Conservation (phyloP, 2,888 invertebrate species). For the Diaperis boleti region DNA sequence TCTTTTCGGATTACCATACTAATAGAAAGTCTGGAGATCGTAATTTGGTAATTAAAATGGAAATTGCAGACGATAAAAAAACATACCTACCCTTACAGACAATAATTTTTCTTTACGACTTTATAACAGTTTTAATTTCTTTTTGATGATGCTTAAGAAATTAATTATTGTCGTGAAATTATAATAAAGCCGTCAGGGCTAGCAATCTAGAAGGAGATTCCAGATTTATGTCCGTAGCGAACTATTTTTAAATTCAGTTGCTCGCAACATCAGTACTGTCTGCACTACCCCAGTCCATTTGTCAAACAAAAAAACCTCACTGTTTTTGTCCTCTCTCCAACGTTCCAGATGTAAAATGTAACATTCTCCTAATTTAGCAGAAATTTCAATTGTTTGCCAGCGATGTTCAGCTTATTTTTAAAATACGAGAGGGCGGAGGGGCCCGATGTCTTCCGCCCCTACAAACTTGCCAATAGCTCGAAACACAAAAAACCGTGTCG, state of each 20-base stretch:
- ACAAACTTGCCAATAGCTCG: constrained; percentile 40
- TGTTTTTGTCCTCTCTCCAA: constrained; percentile 53
- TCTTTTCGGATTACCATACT: constrained; percentile 51
- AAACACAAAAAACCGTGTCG: constrained; percentile 22
- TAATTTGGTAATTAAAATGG: constrained; percentile 59
- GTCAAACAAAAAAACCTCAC: constrained; percentile 53
- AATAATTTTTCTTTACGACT: constrained; percentile 59
- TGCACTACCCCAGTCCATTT: constrained; percentile 56
- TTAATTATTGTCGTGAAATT: constrained; percentile 54
- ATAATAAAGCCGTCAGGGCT: constrained; percentile 48
- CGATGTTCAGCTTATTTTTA: constrained; percentile 45
- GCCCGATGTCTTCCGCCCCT: constrained; percentile 30
- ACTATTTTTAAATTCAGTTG: constrained; percentile 58
- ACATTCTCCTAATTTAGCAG: constrained; percentile 59
- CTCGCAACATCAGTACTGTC: constrained; percentile 45
- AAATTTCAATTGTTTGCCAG: constrained; percentile 52
- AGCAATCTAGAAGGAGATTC: constrained; percentile 48
- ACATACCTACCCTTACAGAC: constrained; percentile 54
- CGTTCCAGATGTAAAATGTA: constrained; percentile 59
- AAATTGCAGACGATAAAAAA: constrained; percentile 56
- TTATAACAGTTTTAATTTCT: constrained; percentile 59
- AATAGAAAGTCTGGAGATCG: constrained; percentile 53
- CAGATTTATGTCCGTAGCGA: constrained; percentile 53
- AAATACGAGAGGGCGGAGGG: constrained; percentile 38
- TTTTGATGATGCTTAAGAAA: constrained; percentile 56